phyloP scores from a whole-genome alignment of 2,797 vertebrate species.

The Silurus lanzhouensis region DNA sequence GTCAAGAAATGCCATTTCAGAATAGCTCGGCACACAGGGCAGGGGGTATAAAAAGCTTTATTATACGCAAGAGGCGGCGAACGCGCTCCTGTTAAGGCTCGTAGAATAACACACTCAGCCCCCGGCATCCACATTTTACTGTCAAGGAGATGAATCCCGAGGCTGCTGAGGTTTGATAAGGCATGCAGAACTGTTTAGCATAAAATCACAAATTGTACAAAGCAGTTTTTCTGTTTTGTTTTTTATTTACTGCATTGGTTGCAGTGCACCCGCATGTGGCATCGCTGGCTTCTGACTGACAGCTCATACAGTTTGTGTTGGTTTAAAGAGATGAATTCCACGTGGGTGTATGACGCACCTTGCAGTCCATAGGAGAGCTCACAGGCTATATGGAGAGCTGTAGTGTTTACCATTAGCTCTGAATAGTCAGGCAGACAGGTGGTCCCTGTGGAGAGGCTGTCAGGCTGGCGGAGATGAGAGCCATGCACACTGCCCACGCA shows the following conservation, averaged over 20 bases:
- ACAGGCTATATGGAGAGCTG: constrained; percentile 39
- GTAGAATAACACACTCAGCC: neutral
- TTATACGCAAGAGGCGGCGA: constrained; percentile 35
- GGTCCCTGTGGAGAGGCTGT: constrained; percentile 53
- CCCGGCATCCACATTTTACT: constrained; percentile 2
- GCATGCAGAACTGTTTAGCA: neutral
- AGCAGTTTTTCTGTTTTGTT: neutral
- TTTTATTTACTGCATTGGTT: neutral
- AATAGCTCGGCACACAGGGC: neutral
- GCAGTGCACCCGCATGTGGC: neutral
- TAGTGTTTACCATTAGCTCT: constrained; percentile 48
- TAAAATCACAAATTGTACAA: neutral
- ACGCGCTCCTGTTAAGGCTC: neutral
- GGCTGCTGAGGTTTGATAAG: constrained; percentile 10
- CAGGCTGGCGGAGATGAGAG: constrained; percentile 47
- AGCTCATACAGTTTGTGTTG: constrained; percentile 36
- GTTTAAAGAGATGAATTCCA: constrained; percentile 29
- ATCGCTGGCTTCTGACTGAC: constrained; percentile 20
- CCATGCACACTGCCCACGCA: constrained; percentile 46
- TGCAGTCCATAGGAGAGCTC: constrained; percentile 37
- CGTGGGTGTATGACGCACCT: constrained; percentile 43
- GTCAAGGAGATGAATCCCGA: neutral
- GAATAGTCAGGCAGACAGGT: constrained; percentile 48
- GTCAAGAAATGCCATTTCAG: constrained; percentile 35
- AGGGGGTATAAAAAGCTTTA: constrained; percentile 5